Conservation (phyloP, 2,888 invertebrate genomes). For the Venusia cambrica region DNA sequence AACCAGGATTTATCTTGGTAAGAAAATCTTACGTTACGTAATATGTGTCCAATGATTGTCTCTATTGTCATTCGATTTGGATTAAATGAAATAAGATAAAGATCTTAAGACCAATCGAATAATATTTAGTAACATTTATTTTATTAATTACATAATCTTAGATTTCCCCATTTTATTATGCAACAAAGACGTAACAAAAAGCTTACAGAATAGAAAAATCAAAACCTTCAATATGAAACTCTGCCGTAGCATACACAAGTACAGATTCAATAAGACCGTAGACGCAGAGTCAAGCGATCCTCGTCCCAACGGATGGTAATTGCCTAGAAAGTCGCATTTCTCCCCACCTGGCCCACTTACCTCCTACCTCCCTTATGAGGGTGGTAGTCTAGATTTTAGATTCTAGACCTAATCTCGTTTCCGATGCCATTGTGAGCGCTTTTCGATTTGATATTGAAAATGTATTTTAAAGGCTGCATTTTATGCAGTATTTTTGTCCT, state of each 20-base stretch:
- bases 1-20: too few species aligned
- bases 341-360: constrained; percentile 31
- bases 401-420: constrained; percentile 56
- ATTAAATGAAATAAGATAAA: too few species aligned
- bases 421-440: constrained; percentile 36
- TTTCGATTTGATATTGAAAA: constrained; percentile 24
- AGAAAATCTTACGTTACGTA: too few species aligned
- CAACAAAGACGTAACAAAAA: too few species aligned
- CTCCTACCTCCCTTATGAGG: constrained; percentile 25
- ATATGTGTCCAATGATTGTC: too few species aligned
- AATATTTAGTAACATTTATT: too few species aligned
- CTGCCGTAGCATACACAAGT: constrained; percentile 25
- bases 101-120: too few species aligned
- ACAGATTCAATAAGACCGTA: constrained; percentile 43
- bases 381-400: constrained; percentile 51
- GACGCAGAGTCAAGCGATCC: constrained; percentile 39
- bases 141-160: too few species aligned
- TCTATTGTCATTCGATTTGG: too few species aligned
- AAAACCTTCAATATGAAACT: constrained; percentile 17
- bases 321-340: constrained; percentile 68
- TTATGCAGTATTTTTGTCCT: too few species aligned
- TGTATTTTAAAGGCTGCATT: constrained; percentile 15
- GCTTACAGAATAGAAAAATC: constrained; percentile 15
- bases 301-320: constrained; percentile 59
- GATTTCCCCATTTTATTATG: too few species aligned